Percentiles rank a stretch among this genome's conserved stretches.
Evolutionary conservation across 2,797 vertebrate species (phyloP).

Genomic region (Alfaro cultratus): DNA sequence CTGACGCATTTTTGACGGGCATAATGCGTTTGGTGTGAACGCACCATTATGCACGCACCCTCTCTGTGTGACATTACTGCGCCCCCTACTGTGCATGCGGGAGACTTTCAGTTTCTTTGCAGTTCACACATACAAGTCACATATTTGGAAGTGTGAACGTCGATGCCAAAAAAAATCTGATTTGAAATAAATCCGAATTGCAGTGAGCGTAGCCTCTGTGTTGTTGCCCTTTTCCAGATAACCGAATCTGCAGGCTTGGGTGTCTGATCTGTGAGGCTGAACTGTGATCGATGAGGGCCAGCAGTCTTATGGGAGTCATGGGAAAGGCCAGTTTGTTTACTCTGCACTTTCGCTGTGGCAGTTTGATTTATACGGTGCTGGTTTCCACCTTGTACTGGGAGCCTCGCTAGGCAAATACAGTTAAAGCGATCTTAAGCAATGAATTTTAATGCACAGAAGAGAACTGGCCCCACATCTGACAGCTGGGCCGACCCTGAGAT

Average conservation of each 20-base stretch:
- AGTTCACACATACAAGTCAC: no score
- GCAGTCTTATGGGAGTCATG: constrained; percentile 68
- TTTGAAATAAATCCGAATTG: no score
- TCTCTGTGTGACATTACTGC: no score
- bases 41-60: no score
- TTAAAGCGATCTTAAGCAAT: constrained; percentile 53
- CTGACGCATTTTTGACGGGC: no score
- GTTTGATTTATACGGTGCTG: constrained; percentile 77
- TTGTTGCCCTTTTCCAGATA: constrained; percentile 36
- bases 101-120: no score
- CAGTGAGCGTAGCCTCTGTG: constrained; percentile 25
- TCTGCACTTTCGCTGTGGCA: constrained; percentile 80
- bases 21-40: no score
- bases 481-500: constrained; percentile 57
- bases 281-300: constrained; percentile 76
- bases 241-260: constrained; percentile 46
- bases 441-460: constrained; percentile 69
- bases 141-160: no score
- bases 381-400: constrained; percentile 60
- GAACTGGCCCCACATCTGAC: constrained; percentile 61
- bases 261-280: constrained; percentile 46
- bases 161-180: no score
- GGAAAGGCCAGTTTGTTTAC: constrained; percentile 80
- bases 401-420: constrained; percentile 29
- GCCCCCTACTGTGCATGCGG: no score